Evolutionary conservation across 2,888 invertebrate species (phyloP), one percentile per base, ranked within the genome.

Genomic region (Serrognathus titanus): DNA sequence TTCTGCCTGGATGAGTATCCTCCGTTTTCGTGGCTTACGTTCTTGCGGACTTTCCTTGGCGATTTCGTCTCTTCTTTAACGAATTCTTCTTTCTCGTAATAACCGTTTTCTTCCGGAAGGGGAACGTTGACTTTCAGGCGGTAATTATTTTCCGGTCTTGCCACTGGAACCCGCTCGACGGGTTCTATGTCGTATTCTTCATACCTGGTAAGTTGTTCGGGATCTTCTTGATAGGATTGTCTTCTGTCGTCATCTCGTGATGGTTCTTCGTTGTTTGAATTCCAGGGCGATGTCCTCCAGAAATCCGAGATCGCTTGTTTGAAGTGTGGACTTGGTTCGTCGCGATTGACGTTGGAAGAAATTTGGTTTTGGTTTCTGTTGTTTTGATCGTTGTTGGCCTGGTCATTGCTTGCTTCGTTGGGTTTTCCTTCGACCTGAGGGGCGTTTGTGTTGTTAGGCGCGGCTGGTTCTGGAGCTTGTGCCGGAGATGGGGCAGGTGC

Each of bases 241-340:
- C 36, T 39, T 10, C 41, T 13, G 11, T 46, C 40, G 1, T 38
- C 50, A 16, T 37, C 6, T 36, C 49, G 37, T 37, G 38, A 43
- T 4, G 12, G 7, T 10, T 13, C 16, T 4, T 10, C 10, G 10
- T 16, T 43, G 20, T 43, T 43, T 7, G 43, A 43, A 12, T 38
- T 59, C 53, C 51, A 59, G 1, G 63, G 62, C 2, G 63, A 63
- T 13, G 54, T 47, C 35, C 63, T 58, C 67, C 67, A 69, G 55
- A 66, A 69, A 16, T 53, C 53, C 7, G 58, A 53, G 7, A 67
- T 49, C 1, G 66, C 62, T 13, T 66, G 60, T 35, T 61, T 60
- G 50, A 65, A 67, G 7, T 53, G 46, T 36, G 58, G 52, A 9
- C 55, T 57, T 35, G 59, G 55, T 35, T 59, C 58, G 8, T 61